A percentile compares a stretch with the other conserved stretches of the same genome.
Evolutionary conservation across 2,888 invertebrate genomes (phyloP).

Genomic region (Prostheceraeus crozeri): DNA sequence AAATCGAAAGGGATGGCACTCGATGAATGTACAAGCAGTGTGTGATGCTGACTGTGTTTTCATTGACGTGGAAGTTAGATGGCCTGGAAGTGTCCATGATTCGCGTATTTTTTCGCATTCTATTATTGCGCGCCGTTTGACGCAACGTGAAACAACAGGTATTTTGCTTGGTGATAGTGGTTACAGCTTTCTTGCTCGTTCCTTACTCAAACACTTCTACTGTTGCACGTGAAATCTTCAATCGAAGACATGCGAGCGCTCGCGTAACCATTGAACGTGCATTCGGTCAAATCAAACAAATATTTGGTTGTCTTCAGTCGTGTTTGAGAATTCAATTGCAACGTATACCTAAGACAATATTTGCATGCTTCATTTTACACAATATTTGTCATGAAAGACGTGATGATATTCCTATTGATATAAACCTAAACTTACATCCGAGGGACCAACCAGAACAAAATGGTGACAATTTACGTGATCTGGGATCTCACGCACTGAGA

Average conservation of each 20-base stretch:
- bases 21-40: conserved; percentile 13
- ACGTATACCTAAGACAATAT: not conserved
- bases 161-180: conserved; percentile 21
- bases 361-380: conserved; percentile 1
- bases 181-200: not conserved
- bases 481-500: too few species aligned
- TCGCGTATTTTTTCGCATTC: conserved; percentile 8
- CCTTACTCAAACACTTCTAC: not conserved
- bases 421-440: not conserved
- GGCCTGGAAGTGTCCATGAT: conserved; percentile 23
- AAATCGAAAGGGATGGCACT: conserved; percentile 11
- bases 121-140: not conserved
- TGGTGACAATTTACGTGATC: too few species aligned
- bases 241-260: not conserved
- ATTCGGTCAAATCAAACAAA: conserved; percentile 7
- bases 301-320: conserved; percentile 11
- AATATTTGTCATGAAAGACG: not conserved
- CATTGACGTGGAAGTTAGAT: conserved; percentile 10
- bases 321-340: conserved; percentile 1
- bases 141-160: not conserved
- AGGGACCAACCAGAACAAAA: not conserved
- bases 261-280: conserved; percentile 3
- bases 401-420: not conserved
- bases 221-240: not conserved
- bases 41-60: conserved; percentile 16